Evolutionary conservation across 2,113 vertebrate species (phyloP), one percentile per base, ranked within the genome.

Genomic region (Megalops atlanticus): DNA sequence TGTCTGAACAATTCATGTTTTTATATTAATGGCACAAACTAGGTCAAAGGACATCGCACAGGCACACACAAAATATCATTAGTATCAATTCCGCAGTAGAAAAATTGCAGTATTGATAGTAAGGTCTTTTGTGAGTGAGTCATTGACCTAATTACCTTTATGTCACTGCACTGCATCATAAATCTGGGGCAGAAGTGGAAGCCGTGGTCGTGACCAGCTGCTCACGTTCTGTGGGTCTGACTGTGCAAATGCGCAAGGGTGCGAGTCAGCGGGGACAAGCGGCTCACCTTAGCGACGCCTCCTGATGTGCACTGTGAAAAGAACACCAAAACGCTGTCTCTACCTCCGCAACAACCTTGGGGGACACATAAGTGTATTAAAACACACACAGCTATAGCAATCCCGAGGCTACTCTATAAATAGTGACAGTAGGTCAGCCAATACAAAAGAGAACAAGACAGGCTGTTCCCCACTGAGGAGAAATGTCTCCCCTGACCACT

Each of bases 401-500:
- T 78, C 38, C 41, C 45, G 47, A 14, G 39, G 72, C 72, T 24
- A 24, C 39, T 14, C 72, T 74, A 41, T 76, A 45, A 49, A 76
- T 47, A 76, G 41, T 11, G 5, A 15, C 40, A 11, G 45, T 27
- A n/a, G 3, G 12, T 54, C 21, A 54, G 33, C 41, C 21, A 16
- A 36, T 33, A 7, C 75, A 33, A n/a, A 35, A 27, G 6, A 8
- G 11, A 43, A 21, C 31, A 43, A 16, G 31, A 27, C 33, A 41
- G 14, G 7, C 39, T 76, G 39, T 47, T 47, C 40, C 47, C n/a
- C 75, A 18, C 31, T 31, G 45, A 36, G 75, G 54, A 52, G 27
- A 38, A 4, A 81, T 77, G 54, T 71, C 41, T 77, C 18, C n/a
- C 75, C 74, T 77, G 64, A 77, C 54, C 76, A 68, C 24, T 70